Percentiles rank a stretch among this genome's conserved stretches.
Conservation (phyloP, 2,888 invertebrate genomes). For the Drosophila ezoana region DNA sequence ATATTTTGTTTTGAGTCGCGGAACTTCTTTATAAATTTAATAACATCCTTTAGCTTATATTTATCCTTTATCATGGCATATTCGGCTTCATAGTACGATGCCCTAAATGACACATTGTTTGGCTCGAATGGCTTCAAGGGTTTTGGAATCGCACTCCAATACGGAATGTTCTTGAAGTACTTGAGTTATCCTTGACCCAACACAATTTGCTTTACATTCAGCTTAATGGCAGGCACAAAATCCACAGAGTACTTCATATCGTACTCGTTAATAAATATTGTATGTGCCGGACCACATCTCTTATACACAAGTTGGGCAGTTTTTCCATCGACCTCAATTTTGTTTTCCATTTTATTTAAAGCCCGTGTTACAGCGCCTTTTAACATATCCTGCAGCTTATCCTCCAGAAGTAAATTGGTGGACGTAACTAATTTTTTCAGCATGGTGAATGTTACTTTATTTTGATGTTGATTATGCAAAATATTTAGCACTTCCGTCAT, state of each 20-base stretch:
- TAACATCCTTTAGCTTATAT: slow-evolving; percentile 66
- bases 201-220: slow-evolving; percentile 54
- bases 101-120: slow-evolving; percentile 65
- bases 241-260: slow-evolving; percentile 70
- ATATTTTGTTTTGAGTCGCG: slow-evolving; percentile 75
- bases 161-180: slow-evolving; percentile 19
- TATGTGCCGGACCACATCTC: slow-evolving; percentile 79
- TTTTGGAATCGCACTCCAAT: slow-evolving; percentile 82
- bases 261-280: slow-evolving; percentile 52
- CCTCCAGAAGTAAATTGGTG: slow-evolving; percentile 60
- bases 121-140: slow-evolving; percentile 54
- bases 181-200: slow-evolving; percentile 16
- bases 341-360: slow-evolving; percentile 44
- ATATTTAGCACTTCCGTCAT: slow-evolving; percentile 60
- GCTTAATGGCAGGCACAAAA: slow-evolving; percentile 77
- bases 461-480: slow-evolving; percentile 56
- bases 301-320: slow-evolving; percentile 47
- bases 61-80: slow-evolving; percentile 52
- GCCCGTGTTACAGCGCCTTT: slow-evolving; percentile 50
- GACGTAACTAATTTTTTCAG: slow-evolving; percentile 60
- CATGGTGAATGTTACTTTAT: slow-evolving; percentile 30
- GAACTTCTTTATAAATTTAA: slow-evolving; percentile 77
- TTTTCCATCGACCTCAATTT: slow-evolving; percentile 37
- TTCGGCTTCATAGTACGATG: slow-evolving; percentile 76
- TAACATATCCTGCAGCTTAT: slow-evolving; percentile 70